Base-by-base conservation (phyloP, 1,140 invertebrate genomes). In the Maniola jurtina region DNA sequence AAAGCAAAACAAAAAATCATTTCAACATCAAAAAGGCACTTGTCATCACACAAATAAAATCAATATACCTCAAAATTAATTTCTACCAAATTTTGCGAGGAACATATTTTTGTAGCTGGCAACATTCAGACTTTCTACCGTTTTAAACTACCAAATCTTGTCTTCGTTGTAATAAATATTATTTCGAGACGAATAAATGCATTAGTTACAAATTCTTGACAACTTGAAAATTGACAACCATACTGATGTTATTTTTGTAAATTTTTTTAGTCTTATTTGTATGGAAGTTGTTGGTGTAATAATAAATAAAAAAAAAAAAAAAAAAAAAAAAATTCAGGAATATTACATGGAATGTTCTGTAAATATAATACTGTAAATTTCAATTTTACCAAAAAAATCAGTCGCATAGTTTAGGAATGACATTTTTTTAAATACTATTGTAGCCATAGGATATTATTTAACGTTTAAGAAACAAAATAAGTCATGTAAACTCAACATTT, bases 1-100 rank as follows among this genome's bases (percentile, higher is more conserved):
- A 5, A 14, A 34, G 54, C 13, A 38, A 38, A 57, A 55, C 34
- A 52, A 6, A 55, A 54, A 52, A 6, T 13, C 33, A 55, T 13
- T 55, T 55, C 5, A 55, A 55, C 33, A 34, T 55, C 16, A 57
- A 14, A 57, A 57, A 57, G 55, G 55, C 55, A 57, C 55, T 57
- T 57, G 55, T 57, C 13, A 57, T 57, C 34, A 57, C 55, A 57
- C 55, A 57, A 57, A 57, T 38, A 57, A 57, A 57, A 57, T 40
- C 9, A 16, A 13, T 55, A 55, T 6, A 5, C 11, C 25, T 34
- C 34, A 25, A 55, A 6, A 55, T 15, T 0, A 34, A 11, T 34
- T 33, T 11, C 33, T 34, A 34, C 25, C 16, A 34, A 34, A 55
- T 13, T 55, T 33, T 34, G 52, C 16, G 52, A 34, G 33, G 16